These are phyloP conservation scores for Cybosia mesomella DNA, from an alignment of 2,888 invertebrate species.

Conservation along the genomic window DNA sequence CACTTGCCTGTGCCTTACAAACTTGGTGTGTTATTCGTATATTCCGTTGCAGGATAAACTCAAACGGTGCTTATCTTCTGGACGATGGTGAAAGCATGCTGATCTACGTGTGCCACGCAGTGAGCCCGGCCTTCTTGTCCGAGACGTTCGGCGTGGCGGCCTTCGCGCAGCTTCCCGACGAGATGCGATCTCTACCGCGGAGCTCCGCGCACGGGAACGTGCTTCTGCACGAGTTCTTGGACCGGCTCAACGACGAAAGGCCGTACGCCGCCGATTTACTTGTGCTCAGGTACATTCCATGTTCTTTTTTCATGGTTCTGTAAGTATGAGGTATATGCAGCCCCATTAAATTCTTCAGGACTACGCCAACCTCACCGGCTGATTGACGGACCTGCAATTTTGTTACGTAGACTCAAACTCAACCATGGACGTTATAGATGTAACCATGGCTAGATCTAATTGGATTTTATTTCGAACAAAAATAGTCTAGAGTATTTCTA, in stretches of 20 bases:
- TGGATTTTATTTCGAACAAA: too few species aligned
- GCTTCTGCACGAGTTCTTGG: slow-evolving; percentile 92
- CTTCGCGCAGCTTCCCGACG: slow-evolving; percentile 91
- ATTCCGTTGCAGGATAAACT: slow-evolving; percentile 86
- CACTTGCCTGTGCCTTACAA: too few species aligned
- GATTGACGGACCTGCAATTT: too few species aligned
- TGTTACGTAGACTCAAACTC: too few species aligned
- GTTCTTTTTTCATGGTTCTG: not conserved
- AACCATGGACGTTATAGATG: too few species aligned
- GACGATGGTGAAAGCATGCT: slow-evolving; percentile 95
- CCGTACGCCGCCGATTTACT: slow-evolving; percentile 93
- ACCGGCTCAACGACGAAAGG: slow-evolving; percentile 94
- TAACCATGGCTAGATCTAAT: too few species aligned
- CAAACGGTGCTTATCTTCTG: slow-evolving; percentile 95
- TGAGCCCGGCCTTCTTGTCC: slow-evolving; percentile 91
- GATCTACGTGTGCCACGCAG: slow-evolving; percentile 94
- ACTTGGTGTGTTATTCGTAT: too few species aligned
- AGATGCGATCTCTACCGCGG: slow-evolving; percentile 92
- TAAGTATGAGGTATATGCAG: not conserved
- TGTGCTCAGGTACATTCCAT: slow-evolving; percentile 90
- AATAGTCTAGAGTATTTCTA: too few species aligned
- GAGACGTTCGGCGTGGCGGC: slow-evolving; percentile 92
- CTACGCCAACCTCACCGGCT: too few species aligned
- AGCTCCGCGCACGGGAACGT: slow-evolving; percentile 90
- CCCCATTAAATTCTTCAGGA: not conserved